phyloP scores from a whole-genome alignment of 2,888 invertebrate species.

The Pollenia griseotomentosa region DNA sequence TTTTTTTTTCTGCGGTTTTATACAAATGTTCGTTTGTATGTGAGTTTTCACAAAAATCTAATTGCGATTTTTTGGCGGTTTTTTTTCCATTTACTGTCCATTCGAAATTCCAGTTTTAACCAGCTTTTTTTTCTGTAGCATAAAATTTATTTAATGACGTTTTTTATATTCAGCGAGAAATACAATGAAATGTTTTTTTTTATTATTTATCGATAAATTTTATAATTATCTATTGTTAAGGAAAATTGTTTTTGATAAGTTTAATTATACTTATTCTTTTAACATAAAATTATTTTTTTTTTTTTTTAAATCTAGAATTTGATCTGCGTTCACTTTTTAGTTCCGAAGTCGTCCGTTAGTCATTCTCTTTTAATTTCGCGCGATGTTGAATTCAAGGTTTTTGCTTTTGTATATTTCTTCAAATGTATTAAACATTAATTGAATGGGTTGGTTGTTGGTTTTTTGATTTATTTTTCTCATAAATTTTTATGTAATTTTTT shows the following conservation, averaged over 20 bases:
- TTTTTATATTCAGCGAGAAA: neutral
- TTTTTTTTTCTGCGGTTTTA: neutral
- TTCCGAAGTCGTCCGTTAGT: too few species aligned
- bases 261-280: too few species aligned
- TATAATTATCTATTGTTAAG: conserved; percentile 42
- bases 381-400: conserved; percentile 47
- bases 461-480: neutral
- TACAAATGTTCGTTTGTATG: neutral
- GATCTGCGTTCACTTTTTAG: neutral
- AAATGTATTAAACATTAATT: conserved; percentile 6
- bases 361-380: neutral
- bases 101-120: conserved; percentile 41
- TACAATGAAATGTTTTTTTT: neutral
- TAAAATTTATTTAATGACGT: conserved; percentile 20
- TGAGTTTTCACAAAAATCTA: conserved; percentile 20
- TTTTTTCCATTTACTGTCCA: conserved; percentile 13
- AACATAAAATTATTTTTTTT: too few species aligned
- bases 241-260: too few species aligned
- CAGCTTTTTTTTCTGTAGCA: conserved; percentile 35
- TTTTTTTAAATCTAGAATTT: too few species aligned
- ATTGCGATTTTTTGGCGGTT: conserved; percentile 25
- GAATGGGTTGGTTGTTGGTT: neutral
- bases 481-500: conserved; percentile 29
- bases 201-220: conserved; percentile 31
- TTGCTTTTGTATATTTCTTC: neutral